phyloP scores from a whole-genome alignment of 2,888 invertebrate species.

The Camponotus fellah region DNA sequence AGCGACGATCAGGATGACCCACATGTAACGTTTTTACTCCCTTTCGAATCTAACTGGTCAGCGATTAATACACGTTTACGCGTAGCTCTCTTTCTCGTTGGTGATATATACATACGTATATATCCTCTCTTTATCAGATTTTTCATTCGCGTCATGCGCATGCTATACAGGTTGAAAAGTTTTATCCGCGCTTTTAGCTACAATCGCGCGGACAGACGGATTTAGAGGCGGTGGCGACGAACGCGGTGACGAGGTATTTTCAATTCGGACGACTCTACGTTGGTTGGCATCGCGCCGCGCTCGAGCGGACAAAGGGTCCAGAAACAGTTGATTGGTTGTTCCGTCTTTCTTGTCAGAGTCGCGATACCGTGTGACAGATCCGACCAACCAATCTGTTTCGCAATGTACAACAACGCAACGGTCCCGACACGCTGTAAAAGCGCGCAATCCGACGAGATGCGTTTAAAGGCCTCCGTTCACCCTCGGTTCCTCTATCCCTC shows the following conservation, averaged over 20 bases:
- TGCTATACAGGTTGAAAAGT: slow-evolving; percentile 45
- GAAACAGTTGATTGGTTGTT: slow-evolving; percentile 76
- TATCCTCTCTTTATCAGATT: slow-evolving; percentile 51
- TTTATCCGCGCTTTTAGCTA: slow-evolving; percentile 55
- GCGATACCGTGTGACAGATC: slow-evolving; percentile 75
- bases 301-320: slow-evolving; percentile 69
- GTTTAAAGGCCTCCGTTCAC: slow-evolving; percentile 61
- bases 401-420: slow-evolving; percentile 59
- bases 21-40: slow-evolving; percentile 38
- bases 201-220: slow-evolving; percentile 53
- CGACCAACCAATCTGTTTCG: slow-evolving; percentile 74
- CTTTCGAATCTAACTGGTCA: slow-evolving; percentile 43
- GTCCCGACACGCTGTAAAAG: slow-evolving; percentile 62
- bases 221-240: slow-evolving; percentile 45
- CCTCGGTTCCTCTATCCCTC: slow-evolving; percentile 1
- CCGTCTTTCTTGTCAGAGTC: slow-evolving; percentile 73
- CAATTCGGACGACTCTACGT: slow-evolving; percentile 67
- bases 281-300: slow-evolving; percentile 49
- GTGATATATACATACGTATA: background rate
- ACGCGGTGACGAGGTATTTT: slow-evolving; percentile 72
- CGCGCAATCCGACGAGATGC: slow-evolving; percentile 64
- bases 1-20: slow-evolving; percentile 30
- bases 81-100: background rate
- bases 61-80: slow-evolving; percentile 44
- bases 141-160: slow-evolving; percentile 54